These are phyloP conservation scores for Mesitornis unicolor DNA, from an alignment of 2,113 vertebrate genomes.

Conservation along the genomic window DNA sequence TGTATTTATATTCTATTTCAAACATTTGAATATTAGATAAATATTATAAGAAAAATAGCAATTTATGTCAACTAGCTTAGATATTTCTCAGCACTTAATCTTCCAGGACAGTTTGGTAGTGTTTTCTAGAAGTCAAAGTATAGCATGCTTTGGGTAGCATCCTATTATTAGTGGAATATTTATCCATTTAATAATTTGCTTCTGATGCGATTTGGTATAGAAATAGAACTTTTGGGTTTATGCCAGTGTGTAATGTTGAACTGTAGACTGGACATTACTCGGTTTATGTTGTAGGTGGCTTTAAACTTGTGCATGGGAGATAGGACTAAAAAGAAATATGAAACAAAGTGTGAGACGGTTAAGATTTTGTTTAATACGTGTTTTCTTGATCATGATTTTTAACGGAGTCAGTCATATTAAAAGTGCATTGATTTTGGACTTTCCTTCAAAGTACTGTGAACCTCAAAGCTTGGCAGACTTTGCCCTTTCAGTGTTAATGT, in stretches of 20 bases:
- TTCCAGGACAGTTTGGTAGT: not conserved
- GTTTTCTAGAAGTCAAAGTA: not conserved
- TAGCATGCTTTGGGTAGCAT: not conserved
- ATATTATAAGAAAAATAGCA: fast-evolving
- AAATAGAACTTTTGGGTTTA: not conserved
- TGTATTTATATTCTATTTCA: not conserved
- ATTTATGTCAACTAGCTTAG: not conserved
- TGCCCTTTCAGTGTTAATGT: not conserved
- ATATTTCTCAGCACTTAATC: not conserved
- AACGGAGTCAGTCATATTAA: not conserved
- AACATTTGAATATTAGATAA: not conserved
- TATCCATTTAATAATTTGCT: not conserved
- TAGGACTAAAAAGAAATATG: not conserved
- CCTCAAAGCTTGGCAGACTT: not conserved
- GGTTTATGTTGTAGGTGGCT: not conserved
- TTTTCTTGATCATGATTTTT: not conserved
- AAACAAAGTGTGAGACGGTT: not conserved
- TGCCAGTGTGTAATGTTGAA: not conserved
- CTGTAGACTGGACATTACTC: not conserved
- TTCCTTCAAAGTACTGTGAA: not conserved
- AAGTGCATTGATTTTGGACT: not conserved
- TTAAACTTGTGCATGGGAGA: not conserved
- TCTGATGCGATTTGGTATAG: not conserved
- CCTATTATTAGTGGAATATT: not conserved
- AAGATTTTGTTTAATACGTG: not conserved